Percentiles rank a stretch among this genome's conserved stretches.
Conservation (phyloP, 2,797 vertebrate genomes). For the Momotus momota region DNA sequence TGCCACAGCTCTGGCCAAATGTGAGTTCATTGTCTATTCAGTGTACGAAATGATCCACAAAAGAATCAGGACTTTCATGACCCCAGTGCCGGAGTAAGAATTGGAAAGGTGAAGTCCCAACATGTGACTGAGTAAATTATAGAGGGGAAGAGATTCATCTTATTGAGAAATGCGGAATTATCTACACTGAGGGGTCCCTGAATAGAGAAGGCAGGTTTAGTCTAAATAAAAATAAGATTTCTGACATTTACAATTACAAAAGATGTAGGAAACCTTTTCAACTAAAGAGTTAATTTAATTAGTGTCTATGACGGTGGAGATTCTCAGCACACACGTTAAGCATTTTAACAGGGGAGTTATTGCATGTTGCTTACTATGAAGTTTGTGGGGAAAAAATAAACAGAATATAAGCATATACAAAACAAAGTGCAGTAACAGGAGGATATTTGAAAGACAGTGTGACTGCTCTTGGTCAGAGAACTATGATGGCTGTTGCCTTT, state of each 20-base stretch:
- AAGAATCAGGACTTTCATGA: background rate
- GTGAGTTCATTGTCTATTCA: background rate
- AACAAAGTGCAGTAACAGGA: background rate
- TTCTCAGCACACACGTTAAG: background rate
- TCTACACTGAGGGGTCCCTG: background rate
- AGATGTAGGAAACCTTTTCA: background rate
- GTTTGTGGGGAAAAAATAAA: background rate
- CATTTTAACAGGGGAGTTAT: background rate
- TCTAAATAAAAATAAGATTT: background rate
- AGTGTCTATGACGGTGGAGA: background rate
- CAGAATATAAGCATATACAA: background rate
- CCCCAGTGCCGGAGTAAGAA: background rate
- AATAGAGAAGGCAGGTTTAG: background rate
- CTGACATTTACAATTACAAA: background rate
- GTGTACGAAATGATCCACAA: background rate
- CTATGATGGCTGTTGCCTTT: background rate
- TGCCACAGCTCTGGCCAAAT: background rate
- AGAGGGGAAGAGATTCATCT: background rate
- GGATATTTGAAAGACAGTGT: background rate
- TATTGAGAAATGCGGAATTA: background rate
- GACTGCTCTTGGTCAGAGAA: background rate
- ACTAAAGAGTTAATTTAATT: background rate
- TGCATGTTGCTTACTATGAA: background rate
- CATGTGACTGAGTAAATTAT: background rate
- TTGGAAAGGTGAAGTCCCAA: background rate